Evolutionary conservation across 2,113 vertebrate species (phyloP).

Genomic region (Odontophorus gujanensis): DNA sequence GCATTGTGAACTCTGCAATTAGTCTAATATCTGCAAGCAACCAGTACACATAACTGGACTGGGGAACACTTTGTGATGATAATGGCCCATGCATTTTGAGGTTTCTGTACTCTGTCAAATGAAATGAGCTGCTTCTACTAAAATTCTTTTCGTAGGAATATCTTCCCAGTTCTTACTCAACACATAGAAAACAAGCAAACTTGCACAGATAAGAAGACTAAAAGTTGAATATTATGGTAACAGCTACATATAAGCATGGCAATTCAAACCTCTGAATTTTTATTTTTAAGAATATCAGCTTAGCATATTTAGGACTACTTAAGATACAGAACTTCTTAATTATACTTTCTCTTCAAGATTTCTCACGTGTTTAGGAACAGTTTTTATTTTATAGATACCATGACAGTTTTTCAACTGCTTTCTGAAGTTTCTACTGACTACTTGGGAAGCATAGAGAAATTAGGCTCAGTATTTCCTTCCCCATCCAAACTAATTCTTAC

Average conservation of each 20-base stretch:
- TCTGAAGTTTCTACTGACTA: neutral
- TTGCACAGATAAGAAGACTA: neutral
- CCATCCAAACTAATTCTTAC: slow-evolving; percentile 72
- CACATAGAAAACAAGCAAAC: neutral
- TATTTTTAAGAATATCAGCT: neutral
- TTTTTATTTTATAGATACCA: neutral
- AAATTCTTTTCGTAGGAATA: neutral
- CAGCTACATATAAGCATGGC: neutral
- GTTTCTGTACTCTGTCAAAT: neutral
- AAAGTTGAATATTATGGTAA: neutral
- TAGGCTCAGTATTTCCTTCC: neutral
- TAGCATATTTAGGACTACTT: neutral
- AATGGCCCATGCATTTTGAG: neutral
- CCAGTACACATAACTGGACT: neutral
- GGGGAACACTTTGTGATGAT: neutral
- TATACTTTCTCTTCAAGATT: neutral
- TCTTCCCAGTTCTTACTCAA: neutral
- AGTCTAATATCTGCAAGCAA: neutral
- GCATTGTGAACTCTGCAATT: neutral
- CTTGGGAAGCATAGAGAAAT: neutral
- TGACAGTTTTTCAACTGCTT: neutral
- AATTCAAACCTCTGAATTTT: neutral
- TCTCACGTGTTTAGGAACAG: neutral
- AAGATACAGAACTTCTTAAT: neutral
- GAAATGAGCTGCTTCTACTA: neutral